Conservation (phyloP, 2,888 invertebrate genomes). For the Hyposoter didymator region DNA sequence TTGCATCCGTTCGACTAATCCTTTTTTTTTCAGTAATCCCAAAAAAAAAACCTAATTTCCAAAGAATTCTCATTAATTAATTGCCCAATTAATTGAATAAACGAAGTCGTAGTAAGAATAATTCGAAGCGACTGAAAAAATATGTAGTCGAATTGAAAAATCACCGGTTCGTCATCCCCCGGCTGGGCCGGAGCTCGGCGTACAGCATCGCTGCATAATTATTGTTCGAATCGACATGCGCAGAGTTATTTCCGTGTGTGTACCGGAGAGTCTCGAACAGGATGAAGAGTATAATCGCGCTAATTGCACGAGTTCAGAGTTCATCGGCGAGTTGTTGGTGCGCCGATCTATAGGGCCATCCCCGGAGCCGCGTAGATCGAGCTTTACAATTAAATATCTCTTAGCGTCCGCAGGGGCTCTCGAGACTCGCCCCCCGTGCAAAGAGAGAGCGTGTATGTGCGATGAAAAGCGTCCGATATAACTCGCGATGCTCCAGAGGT, state of each 20-base stretch:
- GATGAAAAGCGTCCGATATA: background rate
- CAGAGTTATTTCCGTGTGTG: background rate
- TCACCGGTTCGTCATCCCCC: background rate
- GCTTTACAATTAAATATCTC: conserved; percentile 61
- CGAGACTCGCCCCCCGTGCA: background rate
- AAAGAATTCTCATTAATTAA: background rate
- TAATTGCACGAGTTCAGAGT: background rate
- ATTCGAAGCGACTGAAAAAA: background rate
- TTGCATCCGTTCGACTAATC: too few relatives aligned
- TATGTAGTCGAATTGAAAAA: background rate
- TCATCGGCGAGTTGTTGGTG: conserved; percentile 2
- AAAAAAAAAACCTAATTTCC: too few relatives aligned
- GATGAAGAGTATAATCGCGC: background rate
- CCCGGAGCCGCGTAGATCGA: conserved; percentile 20
- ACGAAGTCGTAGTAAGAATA: background rate
- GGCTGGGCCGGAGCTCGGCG: too few relatives aligned
- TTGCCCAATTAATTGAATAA: background rate
- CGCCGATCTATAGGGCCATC: conserved; percentile 27
- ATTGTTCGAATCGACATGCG: background rate
- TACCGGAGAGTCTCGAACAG: background rate
- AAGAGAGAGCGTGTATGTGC: background rate
- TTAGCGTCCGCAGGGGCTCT: conserved; percentile 7
- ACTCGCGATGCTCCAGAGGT: background rate
- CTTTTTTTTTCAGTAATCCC: too few relatives aligned
- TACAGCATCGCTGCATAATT: background rate